Conservation (phyloP, 2,797 vertebrate species). For the Tauraco hartlaubi region DNA sequence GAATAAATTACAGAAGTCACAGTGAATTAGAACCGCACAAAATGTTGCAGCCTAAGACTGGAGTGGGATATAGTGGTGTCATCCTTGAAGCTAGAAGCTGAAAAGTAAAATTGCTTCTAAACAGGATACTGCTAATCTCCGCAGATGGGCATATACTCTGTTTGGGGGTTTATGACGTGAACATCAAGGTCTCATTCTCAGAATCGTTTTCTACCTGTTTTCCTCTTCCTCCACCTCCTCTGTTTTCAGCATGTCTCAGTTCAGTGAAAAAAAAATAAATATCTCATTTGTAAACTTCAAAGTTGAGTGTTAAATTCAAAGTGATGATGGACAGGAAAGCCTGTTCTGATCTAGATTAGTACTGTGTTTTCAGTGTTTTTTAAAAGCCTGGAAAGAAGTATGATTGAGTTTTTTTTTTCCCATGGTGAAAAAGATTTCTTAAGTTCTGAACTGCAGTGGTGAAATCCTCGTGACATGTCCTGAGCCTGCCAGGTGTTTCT, state of each 20-base stretch:
- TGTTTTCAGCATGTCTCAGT: background rate
- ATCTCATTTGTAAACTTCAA: background rate
- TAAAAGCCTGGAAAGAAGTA: background rate
- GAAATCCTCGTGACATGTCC: background rate
- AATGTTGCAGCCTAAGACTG: background rate
- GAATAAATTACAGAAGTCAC: conserved; percentile 39
- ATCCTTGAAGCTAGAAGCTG: background rate
- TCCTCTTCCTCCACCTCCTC: background rate
- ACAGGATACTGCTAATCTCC: background rate
- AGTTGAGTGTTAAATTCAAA: background rate
- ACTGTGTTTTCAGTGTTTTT: background rate
- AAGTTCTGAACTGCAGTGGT: background rate
- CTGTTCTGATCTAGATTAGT: background rate
- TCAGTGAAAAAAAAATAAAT: background rate
- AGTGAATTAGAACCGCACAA: background rate
- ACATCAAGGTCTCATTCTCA: background rate
- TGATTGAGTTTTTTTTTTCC: background rate
- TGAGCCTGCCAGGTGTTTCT: background rate
- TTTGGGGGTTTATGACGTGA: background rate
- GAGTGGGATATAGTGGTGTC: background rate
- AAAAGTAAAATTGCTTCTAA: background rate
- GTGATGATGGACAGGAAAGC: background rate
- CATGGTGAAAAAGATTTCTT: background rate
- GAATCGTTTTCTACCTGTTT: background rate
- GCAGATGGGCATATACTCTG: background rate